A percentile compares a stretch with the other conserved stretches of the same genome.
These are phyloP conservation scores for Lamellibrachia luymesi DNA, from an alignment of 1,140 invertebrate species.

Conservation along the genomic window DNA sequence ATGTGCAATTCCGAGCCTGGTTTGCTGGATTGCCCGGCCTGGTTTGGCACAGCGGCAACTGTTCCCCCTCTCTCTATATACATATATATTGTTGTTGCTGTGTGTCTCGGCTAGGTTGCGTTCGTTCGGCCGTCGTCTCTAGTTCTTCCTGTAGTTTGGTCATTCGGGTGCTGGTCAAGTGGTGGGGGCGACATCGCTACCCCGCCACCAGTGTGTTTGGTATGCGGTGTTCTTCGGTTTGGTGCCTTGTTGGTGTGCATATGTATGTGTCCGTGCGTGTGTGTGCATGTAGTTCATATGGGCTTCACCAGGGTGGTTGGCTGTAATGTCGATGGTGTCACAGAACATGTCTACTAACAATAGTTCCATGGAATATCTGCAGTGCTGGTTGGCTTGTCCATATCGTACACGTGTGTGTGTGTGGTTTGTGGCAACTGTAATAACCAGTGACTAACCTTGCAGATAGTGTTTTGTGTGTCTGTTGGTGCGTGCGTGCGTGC, in stretches of 20 bases:
- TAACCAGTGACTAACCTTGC: neutral
- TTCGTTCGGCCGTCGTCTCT: neutral
- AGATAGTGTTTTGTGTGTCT: neutral
- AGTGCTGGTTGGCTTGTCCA: neutral
- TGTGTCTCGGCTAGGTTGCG: neutral
- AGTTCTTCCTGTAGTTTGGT: conserved; percentile 4
- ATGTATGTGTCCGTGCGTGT: neutral
- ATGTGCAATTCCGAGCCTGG: neutral
- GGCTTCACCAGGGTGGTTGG: neutral
- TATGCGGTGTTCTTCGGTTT: neutral
- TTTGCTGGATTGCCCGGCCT: neutral
- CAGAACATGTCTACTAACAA: neutral
- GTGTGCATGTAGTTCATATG: neutral
- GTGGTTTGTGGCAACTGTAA: neutral
- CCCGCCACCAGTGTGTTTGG: neutral
- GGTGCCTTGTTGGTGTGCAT: neutral
- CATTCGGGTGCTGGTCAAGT: neutral
- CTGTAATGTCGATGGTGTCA: neutral
- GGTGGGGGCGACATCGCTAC: neutral
- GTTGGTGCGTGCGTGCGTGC: neutral
- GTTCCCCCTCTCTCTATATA: neutral
- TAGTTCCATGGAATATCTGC: neutral
- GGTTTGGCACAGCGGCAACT: neutral
- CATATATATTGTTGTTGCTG: neutral
- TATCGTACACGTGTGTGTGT: neutral